These are phyloP conservation scores for Cecropterus lyciades DNA, from an alignment of 1,140 invertebrate species.

Conservation along the genomic window DNA sequence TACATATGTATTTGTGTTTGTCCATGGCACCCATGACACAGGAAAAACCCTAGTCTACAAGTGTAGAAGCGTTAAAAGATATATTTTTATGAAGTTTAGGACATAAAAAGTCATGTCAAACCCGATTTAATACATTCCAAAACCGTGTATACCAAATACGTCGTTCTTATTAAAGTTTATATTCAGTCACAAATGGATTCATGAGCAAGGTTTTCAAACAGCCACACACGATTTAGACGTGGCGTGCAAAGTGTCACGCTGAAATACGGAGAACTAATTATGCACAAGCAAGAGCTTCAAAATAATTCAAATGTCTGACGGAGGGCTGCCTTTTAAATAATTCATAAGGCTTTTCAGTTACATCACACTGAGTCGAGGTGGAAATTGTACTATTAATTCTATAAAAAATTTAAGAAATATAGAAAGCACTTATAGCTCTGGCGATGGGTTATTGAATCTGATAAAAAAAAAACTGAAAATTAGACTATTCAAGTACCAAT, in stretches of 20 bases:
- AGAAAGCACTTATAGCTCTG: too few relatives aligned
- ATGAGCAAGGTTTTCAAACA: slow-evolving; percentile 16
- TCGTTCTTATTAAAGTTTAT: slow-evolving; percentile 14
- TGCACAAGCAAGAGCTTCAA: slow-evolving; percentile 54
- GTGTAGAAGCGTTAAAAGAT: too few relatives aligned
- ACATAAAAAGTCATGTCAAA: too few relatives aligned
- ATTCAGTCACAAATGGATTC: slow-evolving; percentile 10
- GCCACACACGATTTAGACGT: slow-evolving; percentile 19
- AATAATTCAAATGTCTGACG: slow-evolving; percentile 62
- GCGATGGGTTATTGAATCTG: too few relatives aligned
- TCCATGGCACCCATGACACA: too few relatives aligned
- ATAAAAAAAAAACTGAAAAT: too few relatives aligned
- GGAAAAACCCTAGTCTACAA: too few relatives aligned
- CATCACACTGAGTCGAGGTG: slow-evolving; percentile 42
- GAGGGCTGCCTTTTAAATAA: slow-evolving; percentile 58
- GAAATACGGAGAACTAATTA: slow-evolving; percentile 53
- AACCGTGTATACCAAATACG: slow-evolving; percentile 9
- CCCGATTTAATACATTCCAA: not conserved
- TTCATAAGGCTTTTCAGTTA: slow-evolving; percentile 56
- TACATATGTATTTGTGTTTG: too few relatives aligned
- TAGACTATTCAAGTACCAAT: too few relatives aligned
- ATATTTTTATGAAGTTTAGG: too few relatives aligned
- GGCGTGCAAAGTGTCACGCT: slow-evolving; percentile 6
- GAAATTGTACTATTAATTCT: not conserved
- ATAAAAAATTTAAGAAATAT: too few relatives aligned